Base-by-base conservation (phyloP, 2,888 invertebrate species). In the Rhopalosiphum nymphaeae region DNA sequence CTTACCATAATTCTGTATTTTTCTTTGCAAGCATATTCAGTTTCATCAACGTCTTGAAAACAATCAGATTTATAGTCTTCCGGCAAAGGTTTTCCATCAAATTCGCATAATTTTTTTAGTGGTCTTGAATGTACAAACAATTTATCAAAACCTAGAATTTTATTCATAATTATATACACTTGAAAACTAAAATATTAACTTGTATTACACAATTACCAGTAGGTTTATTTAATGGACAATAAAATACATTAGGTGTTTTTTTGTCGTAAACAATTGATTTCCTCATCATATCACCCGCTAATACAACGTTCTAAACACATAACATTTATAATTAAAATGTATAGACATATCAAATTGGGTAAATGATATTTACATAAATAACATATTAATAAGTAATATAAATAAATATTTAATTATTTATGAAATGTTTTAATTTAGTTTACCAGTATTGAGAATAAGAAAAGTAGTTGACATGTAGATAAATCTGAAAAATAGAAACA, bases 251-350 rank as follows among this genome's bases (percentile, higher is more conserved):
- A 21, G 98, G 98, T 1, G 97, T 98, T 95, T 97, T 97, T 95
- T 97, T 97, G 95, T 98, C 97, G 95, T 97, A 98, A 78, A 98
- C 97, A 95, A 98, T 98, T 94, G 97, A 97, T 96, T 98, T 98
- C 95, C 97, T 96, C 96, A 97, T 97, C 97, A 98, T 97, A 95
- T 98, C 97, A 95, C 97, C 97, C 78, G 96, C 97, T 92, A 96
- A 95, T 2, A 95, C 95, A n/a, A 67, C 42, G 53, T 94, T 94
- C 95, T 95, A 93, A 89, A 94, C 29, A 46, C 7, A 78, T 11
- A 91, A 61, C 42, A 61, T 89, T 44, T 44, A 90, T 78, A 3
- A 42, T 36, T 78, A 42, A 78, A 36, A 78, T 36, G 9, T 57
- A 29, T 36, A 90, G 21, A 49, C 46, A n/a, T 29, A 57, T 13